These are phyloP conservation scores for Bibio marci DNA, from an alignment of 2,888 invertebrate genomes.

Conservation along the genomic window DNA sequence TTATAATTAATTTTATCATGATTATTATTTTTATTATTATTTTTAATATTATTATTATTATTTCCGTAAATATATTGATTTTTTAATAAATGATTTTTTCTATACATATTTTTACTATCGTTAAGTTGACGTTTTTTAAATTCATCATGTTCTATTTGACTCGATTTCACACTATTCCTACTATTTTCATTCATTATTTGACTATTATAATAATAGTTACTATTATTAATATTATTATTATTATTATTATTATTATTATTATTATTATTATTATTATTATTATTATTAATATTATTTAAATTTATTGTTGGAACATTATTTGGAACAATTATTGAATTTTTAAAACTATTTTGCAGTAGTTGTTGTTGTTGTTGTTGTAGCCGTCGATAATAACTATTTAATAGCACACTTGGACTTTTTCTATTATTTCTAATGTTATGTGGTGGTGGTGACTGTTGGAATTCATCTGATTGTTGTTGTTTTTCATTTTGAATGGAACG, in stretches of 20 bases:
- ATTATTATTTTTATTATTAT: too few relatives aligned
- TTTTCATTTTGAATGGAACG: slow-evolving; percentile 3
- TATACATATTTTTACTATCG: not conserved
- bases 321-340: slow-evolving; percentile 24
- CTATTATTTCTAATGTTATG: slow-evolving; percentile 13
- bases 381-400: slow-evolving; percentile 6
- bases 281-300: not conserved
- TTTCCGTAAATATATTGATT: too few relatives aligned
- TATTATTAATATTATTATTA: slow-evolving; percentile 10
- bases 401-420: too few relatives aligned
- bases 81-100: too few relatives aligned
- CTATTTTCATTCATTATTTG: slow-evolving; percentile 1
- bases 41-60: too few relatives aligned
- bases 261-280: slow-evolving; percentile 24
- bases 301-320: slow-evolving; percentile 12
- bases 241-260: slow-evolving; percentile 15
- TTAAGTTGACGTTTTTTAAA: too few relatives aligned
- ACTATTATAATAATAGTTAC: slow-evolving; percentile 10
- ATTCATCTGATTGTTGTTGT: not conserved
- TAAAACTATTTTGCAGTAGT: not conserved
- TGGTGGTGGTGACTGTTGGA: too few relatives aligned
- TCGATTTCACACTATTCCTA: not conserved
- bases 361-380: slow-evolving; percentile 2
- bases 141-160: too few relatives aligned
- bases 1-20: too few relatives aligned